Evolutionary conservation across 2,113 vertebrate species (phyloP).

Genomic region (Pterocles orientalis): DNA sequence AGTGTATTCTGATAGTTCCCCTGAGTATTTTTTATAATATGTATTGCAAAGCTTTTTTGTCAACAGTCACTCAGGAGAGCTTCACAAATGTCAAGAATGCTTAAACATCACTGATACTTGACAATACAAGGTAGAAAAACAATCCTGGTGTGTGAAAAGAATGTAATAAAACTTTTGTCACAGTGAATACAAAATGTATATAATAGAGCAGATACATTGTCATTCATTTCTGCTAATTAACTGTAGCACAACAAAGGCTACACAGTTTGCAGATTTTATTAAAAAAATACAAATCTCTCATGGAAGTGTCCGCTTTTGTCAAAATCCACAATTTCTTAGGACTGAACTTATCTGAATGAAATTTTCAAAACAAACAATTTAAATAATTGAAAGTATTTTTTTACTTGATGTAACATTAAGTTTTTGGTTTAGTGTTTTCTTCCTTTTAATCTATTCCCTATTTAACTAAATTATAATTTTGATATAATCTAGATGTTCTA

Average conservation of each 20-base stretch:
- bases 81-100: slow-evolving; percentile 10
- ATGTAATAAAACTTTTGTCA: background rate
- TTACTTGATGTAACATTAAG: background rate
- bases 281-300: background rate
- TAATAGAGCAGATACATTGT: background rate
- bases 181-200: background rate
- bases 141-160: background rate
- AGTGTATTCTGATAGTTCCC: background rate
- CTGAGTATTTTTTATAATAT: background rate
- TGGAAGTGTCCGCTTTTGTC: background rate
- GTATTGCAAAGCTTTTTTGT: background rate
- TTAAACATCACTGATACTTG: background rate
- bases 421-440: background rate
- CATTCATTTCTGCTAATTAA: background rate
- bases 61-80: background rate
- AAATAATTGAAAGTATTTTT: background rate
- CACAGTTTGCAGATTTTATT: background rate
- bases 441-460: background rate
- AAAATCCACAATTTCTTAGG: background rate
- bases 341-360: background rate
- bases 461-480: background rate
- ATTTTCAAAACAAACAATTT: background rate
- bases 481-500: background rate
- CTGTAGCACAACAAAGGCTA: background rate
- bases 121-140: background rate